phyloP scores from a whole-genome alignment of 2,797 vertebrate species.

The Anguilla pacifica region DNA sequence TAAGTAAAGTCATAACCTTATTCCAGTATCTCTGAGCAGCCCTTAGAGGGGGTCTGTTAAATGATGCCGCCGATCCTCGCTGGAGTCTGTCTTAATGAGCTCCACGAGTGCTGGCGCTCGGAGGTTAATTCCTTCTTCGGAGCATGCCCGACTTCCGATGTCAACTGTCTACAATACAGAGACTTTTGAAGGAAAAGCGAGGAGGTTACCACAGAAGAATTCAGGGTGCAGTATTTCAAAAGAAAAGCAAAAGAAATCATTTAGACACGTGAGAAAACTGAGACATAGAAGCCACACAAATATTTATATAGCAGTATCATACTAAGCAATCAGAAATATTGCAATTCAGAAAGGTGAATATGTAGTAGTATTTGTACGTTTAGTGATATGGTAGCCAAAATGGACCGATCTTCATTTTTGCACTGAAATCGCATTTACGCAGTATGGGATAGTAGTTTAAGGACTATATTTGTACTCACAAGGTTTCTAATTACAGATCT shows the following conservation, averaged over 20 bases:
- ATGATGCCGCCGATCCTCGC: conserved; percentile 41
- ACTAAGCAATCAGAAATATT: not conserved
- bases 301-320: not conserved
- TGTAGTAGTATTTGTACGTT: not conserved
- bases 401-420: not conserved
- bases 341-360: not conserved
- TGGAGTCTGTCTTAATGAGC: conserved; percentile 63
- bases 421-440: not conserved
- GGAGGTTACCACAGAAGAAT: not conserved
- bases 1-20: conserved; percentile 56
- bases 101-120: conserved; percentile 50
- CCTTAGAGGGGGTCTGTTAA: conserved; percentile 32
- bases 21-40: conserved; percentile 39
- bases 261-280: conserved; percentile 15
- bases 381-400: not conserved
- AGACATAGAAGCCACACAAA: not conserved
- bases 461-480: not conserved
- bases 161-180: conserved; percentile 20
- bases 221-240: conserved; percentile 28
- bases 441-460: not conserved
- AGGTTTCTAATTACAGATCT: not conserved
- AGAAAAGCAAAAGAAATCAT: conserved; percentile 23
- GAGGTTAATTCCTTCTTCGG: conserved; percentile 66
- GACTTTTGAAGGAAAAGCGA: conserved; percentile 36
- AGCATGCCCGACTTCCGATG: conserved; percentile 39